A percentile compares a stretch with the other conserved stretches of the same genome.
Evolutionary conservation across 2,797 vertebrate species (phyloP).

Genomic region (Bradypodion ventrale): DNA sequence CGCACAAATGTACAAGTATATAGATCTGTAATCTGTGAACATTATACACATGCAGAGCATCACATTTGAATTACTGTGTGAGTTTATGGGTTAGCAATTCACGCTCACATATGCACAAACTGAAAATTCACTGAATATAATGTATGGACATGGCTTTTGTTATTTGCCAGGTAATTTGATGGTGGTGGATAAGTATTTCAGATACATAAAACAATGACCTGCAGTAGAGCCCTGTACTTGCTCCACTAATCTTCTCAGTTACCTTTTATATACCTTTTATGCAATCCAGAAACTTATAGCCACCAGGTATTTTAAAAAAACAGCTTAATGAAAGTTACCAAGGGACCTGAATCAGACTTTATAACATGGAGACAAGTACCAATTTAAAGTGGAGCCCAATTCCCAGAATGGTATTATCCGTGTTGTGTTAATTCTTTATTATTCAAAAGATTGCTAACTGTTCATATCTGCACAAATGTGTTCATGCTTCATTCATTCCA

Average conservation of each 20-base stretch:
- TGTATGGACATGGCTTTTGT: neutral
- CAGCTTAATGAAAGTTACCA: slow-evolving; percentile 49
- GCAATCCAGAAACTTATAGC: slow-evolving; percentile 24
- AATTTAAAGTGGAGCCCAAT: slow-evolving; percentile 60
- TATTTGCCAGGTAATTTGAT: neutral
- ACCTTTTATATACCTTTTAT: slow-evolving; percentile 7
- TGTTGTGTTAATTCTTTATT: slow-evolving; percentile 74
- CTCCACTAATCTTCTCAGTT: neutral
- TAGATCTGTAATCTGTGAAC: neutral
- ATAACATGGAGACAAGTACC: slow-evolving; percentile 58
- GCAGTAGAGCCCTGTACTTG: neutral
- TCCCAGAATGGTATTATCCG: slow-evolving; percentile 70
- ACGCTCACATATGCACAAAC: neutral
- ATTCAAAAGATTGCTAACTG: slow-evolving; percentile 72
- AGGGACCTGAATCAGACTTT: slow-evolving; percentile 54
- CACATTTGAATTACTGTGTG: neutral
- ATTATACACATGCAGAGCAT: neutral
- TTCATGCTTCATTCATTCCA: slow-evolving; percentile 74
- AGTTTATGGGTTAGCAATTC: neutral
- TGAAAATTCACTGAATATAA: neutral
- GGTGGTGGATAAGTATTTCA: neutral
- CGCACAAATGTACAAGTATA: neutral
- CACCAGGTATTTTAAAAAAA: slow-evolving; percentile 50
- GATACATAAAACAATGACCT: neutral
- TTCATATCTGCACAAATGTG: slow-evolving; percentile 69